Base-by-base conservation (phyloP, 2,888 invertebrate species). In the Rhyacophila evoluta region DNA sequence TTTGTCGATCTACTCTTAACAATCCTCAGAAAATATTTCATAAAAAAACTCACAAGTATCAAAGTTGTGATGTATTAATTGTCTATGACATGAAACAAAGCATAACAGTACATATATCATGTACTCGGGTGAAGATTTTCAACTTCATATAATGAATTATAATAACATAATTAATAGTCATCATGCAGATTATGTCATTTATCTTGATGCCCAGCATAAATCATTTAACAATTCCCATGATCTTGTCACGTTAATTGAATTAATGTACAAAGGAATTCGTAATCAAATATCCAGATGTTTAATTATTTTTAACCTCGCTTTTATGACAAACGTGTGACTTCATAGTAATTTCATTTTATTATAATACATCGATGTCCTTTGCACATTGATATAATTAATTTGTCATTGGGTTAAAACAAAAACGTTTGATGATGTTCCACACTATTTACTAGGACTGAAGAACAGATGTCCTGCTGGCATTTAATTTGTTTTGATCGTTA, bases 151-250 rank as follows among this genome's bases (percentile, higher is more conserved):
- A 19, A 55, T 55, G 15, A 55, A 55, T 55, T 25, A 19, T 19
- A 55, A 25, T 55, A 19, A 8, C 10, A 55, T 19, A 10, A 19
- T 25, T 10, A 55, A 55, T 19, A 10, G 19, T 55, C 12, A 19
- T 55, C 55, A 15, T 19, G 55, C 12, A 19, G 12, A 25, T 8
- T 19, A 55, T 55, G 55, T 55, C 55, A 55, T 55, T 12, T 25
- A 19, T 55, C 15, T 55, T 55, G 15, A 25, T 19, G 55, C 10
- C 19, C 10, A 10, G 19, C 55, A 55, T 55, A 19, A 55, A 55
- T 55, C 55, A 19, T 25, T 55, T 55, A 55, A 55, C 55, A 55
- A 55, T 55, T 55, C 25, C 55, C 55, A 55, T 55, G 55, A 55
- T 55, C 55, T 55, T 55, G 55, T 55, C 19, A 19, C 55, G 55